These are phyloP conservation scores for Prosapia bicincta DNA, from an alignment of 2,888 invertebrate species.

Conservation along the genomic window DNA sequence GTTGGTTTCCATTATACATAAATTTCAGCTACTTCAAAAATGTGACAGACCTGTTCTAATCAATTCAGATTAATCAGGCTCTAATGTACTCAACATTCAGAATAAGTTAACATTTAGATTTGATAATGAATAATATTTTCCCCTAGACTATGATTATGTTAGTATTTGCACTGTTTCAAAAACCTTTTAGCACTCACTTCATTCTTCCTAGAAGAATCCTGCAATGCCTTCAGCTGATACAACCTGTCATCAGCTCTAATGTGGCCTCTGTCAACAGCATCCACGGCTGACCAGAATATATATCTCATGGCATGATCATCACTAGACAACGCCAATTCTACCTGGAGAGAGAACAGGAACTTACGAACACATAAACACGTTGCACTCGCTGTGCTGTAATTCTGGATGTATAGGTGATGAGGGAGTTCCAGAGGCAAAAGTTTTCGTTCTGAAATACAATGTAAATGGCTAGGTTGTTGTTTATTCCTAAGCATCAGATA, in stretches of 20 bases:
- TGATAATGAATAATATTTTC: no score
- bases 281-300: slow-evolving; percentile 91
- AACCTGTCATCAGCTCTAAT: slow-evolving; percentile 86
- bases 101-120: no score
- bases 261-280: slow-evolving; percentile 92
- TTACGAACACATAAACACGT: slow-evolving; percentile 87
- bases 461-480: no score
- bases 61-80: no score
- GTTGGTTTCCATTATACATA: no score
- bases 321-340: slow-evolving; percentile 62
- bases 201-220: slow-evolving; percentile 79
- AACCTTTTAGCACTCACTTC: no score
- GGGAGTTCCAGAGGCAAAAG: slow-evolving; percentile 91
- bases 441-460: slow-evolving; percentile 74
- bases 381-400: slow-evolving; percentile 96
- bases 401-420: slow-evolving; percentile 97
- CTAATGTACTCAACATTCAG: no score
- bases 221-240: slow-evolving; percentile 94
- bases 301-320: slow-evolving; percentile 75
- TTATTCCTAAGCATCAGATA: no score
- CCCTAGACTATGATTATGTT: no score
- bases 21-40: no score
- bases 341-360: slow-evolving; percentile 78
- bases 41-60: no score
- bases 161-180: no score